phyloP scores from a whole-genome alignment of 2,888 invertebrate genomes.

The Lamellibrachia columna region DNA sequence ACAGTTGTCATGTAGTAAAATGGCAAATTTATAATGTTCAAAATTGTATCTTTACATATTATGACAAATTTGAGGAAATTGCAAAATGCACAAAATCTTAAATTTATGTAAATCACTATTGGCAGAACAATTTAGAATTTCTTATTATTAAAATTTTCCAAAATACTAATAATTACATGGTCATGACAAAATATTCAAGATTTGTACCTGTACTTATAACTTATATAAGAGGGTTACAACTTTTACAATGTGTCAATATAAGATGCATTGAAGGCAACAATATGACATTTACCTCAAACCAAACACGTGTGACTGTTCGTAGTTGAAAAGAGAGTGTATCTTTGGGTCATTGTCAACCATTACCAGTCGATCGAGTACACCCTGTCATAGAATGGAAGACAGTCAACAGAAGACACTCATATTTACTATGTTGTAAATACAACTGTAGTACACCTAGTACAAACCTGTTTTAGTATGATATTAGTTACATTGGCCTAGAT shows the following conservation, averaged over 20 bases:
- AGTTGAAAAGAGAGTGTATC: constrained; percentile 62
- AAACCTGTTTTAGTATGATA: no score
- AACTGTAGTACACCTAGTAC: not conserved
- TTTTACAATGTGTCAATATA: not conserved
- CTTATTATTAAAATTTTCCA: not conserved
- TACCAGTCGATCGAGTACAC: constrained; percentile 61
- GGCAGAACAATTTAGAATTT: not conserved
- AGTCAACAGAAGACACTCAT: not conserved
- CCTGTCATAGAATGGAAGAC: constrained; percentile 46
- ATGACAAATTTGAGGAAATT: not conserved
- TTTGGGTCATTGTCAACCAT: constrained; percentile 59
- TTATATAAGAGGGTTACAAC: not conserved
- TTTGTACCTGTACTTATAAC: not conserved
- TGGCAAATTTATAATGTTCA: not conserved
- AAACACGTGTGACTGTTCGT: constrained; percentile 64
- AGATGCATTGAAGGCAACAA: not conserved
- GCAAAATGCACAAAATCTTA: not conserved
- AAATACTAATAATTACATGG: not conserved
- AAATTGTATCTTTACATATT: not conserved
- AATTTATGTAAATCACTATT: not conserved
- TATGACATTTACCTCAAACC: constrained; percentile 55
- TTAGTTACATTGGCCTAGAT: no score
- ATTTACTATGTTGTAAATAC: not conserved
- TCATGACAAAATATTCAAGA: not conserved
- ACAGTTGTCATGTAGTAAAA: not conserved